Conservation (phyloP, 2,888 invertebrate genomes). For the Hofmannophila pseudospretella region DNA sequence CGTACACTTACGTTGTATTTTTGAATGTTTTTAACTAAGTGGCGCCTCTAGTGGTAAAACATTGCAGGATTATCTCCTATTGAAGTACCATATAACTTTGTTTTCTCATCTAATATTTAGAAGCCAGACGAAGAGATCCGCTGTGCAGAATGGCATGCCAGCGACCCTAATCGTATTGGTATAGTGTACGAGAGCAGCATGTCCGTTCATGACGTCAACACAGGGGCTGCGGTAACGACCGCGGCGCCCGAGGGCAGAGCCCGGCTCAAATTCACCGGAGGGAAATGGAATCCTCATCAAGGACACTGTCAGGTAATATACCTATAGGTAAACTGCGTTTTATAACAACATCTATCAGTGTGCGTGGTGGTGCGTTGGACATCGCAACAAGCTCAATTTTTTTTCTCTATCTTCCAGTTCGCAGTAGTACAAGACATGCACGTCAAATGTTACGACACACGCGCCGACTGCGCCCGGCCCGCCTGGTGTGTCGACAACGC, state of each 20-base stretch:
- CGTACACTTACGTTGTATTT: too few species aligned
- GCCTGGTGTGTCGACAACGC: constrained; percentile 92
- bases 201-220: constrained; percentile 85
- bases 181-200: constrained; percentile 88
- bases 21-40: too few species aligned
- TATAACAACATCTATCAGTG: too few species aligned
- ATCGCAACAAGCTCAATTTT: too few species aligned
- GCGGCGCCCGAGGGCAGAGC: constrained; percentile 81
- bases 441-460: constrained; percentile 92
- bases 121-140: constrained; percentile 84
- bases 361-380: too few species aligned
- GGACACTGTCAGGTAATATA: constrained; percentile 85
- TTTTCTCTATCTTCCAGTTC: constrained; percentile 69
- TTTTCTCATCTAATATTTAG: too few species aligned
- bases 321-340: not conserved
- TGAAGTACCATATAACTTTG: too few species aligned
- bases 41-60: too few species aligned
- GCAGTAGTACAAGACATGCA: constrained; percentile 91
- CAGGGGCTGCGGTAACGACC: constrained; percentile 58
- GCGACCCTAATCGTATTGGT: constrained; percentile 82
- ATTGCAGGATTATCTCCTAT: too few species aligned
- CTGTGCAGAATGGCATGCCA: constrained; percentile 92
- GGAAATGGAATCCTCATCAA: constrained; percentile 98
- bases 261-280: constrained; percentile 87
- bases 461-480: constrained; percentile 83